Evolutionary conservation across 2,797 vertebrate genomes (phyloP).

Genomic region (Pyrocephalus nanus): DNA sequence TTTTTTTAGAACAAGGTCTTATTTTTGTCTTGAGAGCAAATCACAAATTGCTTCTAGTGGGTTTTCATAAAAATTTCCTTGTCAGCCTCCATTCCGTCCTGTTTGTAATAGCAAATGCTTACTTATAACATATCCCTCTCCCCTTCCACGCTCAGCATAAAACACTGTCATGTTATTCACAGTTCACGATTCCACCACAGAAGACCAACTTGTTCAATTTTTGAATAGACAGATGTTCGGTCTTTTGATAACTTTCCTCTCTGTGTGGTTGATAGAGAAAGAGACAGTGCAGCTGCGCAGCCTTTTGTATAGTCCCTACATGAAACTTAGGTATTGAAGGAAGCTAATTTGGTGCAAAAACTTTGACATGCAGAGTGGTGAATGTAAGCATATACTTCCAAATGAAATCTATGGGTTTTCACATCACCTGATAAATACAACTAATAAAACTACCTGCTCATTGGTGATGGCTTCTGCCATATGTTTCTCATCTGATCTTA

Average conservation of each 20-base stretch:
- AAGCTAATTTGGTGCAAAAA: neutral
- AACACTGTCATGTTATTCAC: neutral
- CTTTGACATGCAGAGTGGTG: neutral
- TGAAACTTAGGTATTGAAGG: neutral
- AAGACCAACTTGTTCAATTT: neutral
- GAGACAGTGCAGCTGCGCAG: neutral
- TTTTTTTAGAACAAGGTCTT: neutral
- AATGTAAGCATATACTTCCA: neutral
- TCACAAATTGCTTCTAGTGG: neutral
- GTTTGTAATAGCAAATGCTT: neutral
- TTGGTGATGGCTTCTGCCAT: slow-evolving; percentile 87
- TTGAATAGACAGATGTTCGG: neutral
- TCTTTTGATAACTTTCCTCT: neutral
- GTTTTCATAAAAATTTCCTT: neutral
- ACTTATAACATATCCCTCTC: neutral
- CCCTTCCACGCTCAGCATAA: neutral
- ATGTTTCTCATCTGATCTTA: slow-evolving; percentile 86
- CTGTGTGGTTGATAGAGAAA: neutral
- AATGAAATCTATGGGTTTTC: neutral
- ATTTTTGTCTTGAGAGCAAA: neutral
- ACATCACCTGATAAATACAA: neutral
- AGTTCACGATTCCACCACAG: neutral
- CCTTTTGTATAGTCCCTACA: neutral
- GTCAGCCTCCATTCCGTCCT: neutral
- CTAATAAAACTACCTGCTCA: slow-evolving; percentile 77